A percentile compares a stretch with the other conserved stretches of the same genome.
phyloP scores from a whole-genome alignment of 2,113 vertebrate species.

The Tamias sibiricus region DNA sequence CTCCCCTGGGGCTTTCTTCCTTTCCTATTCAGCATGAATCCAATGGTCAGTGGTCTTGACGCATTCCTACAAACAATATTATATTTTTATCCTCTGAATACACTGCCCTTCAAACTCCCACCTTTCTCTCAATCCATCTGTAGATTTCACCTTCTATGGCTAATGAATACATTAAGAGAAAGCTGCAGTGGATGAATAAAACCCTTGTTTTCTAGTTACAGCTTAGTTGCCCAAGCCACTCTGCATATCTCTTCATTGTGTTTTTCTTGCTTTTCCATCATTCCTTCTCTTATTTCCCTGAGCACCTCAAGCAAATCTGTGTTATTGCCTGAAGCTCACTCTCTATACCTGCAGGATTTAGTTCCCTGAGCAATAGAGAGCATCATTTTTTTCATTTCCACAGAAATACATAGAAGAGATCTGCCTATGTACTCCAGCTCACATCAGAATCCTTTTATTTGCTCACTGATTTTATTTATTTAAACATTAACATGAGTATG shows the following conservation, averaged over 20 bases:
- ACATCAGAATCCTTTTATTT: background rate
- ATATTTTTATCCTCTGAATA: background rate
- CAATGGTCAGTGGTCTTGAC: background rate
- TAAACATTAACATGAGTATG: background rate
- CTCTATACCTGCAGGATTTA: background rate
- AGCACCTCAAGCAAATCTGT: background rate
- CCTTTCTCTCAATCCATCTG: background rate
- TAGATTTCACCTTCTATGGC: background rate
- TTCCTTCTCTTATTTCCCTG: background rate
- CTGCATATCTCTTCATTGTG: background rate
- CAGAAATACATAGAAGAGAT: background rate
- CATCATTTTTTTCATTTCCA: background rate
- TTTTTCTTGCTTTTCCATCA: background rate
- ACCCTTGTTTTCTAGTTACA: background rate
- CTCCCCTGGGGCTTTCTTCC: background rate
- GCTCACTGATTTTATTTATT: background rate
- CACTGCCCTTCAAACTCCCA: background rate
- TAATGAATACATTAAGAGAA: background rate
- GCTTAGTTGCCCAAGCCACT: background rate
- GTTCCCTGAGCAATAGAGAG: background rate
- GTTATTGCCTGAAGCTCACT: background rate
- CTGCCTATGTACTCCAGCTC: background rate
- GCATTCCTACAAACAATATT: background rate
- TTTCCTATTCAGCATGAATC: background rate
- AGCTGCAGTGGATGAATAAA: background rate